phyloP scores from a whole-genome alignment of 2,113 vertebrate genomes.

The Puffinus mauretanicus region DNA sequence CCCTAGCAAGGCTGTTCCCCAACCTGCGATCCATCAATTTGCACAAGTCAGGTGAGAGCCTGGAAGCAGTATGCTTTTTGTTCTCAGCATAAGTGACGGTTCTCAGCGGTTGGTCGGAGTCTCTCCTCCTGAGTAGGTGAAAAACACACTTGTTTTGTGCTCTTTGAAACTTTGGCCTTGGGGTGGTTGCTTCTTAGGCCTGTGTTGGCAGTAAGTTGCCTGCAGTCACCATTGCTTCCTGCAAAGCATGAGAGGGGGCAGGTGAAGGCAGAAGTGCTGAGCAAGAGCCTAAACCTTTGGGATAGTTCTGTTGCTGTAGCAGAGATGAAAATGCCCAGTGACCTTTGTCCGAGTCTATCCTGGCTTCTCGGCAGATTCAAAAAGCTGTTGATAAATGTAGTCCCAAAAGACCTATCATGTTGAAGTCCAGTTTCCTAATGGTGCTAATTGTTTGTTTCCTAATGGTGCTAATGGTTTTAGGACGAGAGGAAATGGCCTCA shows the following conservation, averaged over 20 bases:
- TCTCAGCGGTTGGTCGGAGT: neutral
- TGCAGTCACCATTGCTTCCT: neutral
- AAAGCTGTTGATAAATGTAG: neutral
- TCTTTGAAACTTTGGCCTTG: neutral
- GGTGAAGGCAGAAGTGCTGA: neutral
- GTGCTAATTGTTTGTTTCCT: too few species aligned
- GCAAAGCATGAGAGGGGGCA: too few species aligned
- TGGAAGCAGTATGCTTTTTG: neutral
- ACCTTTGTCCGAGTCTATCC: neutral
- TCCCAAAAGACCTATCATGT: neutral
- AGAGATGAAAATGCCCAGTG: neutral
- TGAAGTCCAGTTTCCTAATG: neutral
- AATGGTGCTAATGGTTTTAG: too few species aligned
- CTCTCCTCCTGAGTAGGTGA: neutral
- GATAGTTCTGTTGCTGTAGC: neutral
- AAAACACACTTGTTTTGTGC: neutral
- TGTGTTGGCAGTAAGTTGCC: neutral
- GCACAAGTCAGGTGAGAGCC: constrained; percentile 91
- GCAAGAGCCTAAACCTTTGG: neutral
- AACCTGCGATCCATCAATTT: constrained; percentile 93
- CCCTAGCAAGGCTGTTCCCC: constrained; percentile 85
- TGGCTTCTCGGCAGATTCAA: neutral
- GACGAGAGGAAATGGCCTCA: too few species aligned
- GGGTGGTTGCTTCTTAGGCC: neutral
- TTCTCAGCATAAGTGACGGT: neutral